Base-by-base conservation (phyloP, 2,113 vertebrate species). In the Tamias sibiricus region DNA sequence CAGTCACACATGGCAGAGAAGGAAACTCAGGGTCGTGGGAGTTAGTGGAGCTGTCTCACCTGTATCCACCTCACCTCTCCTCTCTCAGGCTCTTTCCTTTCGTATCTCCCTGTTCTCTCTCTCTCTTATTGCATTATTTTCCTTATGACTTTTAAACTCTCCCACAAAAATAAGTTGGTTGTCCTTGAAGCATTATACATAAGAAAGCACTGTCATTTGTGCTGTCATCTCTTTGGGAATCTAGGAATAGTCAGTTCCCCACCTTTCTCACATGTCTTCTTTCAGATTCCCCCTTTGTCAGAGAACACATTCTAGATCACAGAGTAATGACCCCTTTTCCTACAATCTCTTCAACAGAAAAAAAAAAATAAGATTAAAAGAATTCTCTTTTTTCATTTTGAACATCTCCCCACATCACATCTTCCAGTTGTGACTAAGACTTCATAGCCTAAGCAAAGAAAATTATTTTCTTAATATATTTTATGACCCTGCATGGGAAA, bases 401-500 rank as follows among this genome's bases (percentile, higher is more conserved):
- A 92, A 54, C 72, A 14, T 87, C 57, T 96, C 47, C 40, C 44
- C 7, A 68, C 4, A 81, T n/a, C 4, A 66, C 17, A 3, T 68
- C 57, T 42, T 54, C 35, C 40, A 88, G 10, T 28, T 72, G 6
- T 94, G 44, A 62, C 10, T 66, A 81, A 91, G 22, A 87, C 10
- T 95, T 95, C 14, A 90, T 4, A 83, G 17, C 11, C 24, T 87
- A 90, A 68, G 42, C 44, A 85, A 96, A 84, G 90, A 80, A 68
- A 68, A 81, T 71, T 90, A 92, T 84, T 93, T 94, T 94, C 30
- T 57, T 77, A 37, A 68, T 77, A 94, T n/a, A 32, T 68, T 89
- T 52, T 95, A 59, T n/a, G 8, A 54, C 8, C 19, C 30, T 44
- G 20, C 10, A 79, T 74, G 68, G 28, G n/a, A 74, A 92, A 89